A percentile compares a stretch with the other conserved stretches of the same genome.
Conservation (phyloP, 2,113 vertebrate genomes). For the Pteruthius melanotis region DNA sequence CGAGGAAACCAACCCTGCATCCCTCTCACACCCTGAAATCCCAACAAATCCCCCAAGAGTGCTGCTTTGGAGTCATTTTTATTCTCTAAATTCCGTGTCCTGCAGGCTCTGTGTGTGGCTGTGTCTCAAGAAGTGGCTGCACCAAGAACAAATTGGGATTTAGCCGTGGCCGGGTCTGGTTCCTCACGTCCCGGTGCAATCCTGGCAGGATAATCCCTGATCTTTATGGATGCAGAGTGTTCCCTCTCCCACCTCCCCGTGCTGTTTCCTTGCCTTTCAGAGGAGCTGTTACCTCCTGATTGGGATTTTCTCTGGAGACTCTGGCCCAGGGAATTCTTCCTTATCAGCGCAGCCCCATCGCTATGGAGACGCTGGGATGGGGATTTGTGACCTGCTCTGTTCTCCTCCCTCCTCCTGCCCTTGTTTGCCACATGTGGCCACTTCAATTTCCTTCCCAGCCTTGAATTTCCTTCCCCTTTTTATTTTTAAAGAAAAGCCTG, state of each 20-base stretch:
- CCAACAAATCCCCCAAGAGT: not conserved
- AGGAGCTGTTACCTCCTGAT: constrained; percentile 13
- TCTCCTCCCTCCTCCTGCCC: not conserved
- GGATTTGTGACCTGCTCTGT: constrained; percentile 40
- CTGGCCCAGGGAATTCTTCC: constrained; percentile 42
- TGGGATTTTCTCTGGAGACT: constrained; percentile 35
- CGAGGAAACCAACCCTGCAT: not conserved
- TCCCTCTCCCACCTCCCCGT: not conserved
- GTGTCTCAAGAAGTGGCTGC: not conserved
- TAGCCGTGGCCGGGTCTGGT: not conserved
- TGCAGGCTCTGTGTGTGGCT: not conserved
- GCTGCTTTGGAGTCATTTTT: not conserved
- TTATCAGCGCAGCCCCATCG: constrained; percentile 49
- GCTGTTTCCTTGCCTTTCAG: not conserved
- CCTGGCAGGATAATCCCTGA: not conserved
- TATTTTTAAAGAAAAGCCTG: not conserved
- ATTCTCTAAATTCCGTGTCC: not conserved
- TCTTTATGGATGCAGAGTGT: not conserved
- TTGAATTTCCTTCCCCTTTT: not conserved
- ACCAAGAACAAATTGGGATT: not conserved
- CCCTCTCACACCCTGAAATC: not conserved
- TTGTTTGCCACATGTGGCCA: not conserved
- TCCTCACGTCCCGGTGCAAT: not conserved
- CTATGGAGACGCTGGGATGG: constrained; percentile 64
- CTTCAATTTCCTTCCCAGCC: constrained; percentile 28